Percentiles rank a stretch among this genome's conserved stretches.
phyloP scores from a whole-genome alignment of 2,113 vertebrate species.

The Gallinago undulata region DNA sequence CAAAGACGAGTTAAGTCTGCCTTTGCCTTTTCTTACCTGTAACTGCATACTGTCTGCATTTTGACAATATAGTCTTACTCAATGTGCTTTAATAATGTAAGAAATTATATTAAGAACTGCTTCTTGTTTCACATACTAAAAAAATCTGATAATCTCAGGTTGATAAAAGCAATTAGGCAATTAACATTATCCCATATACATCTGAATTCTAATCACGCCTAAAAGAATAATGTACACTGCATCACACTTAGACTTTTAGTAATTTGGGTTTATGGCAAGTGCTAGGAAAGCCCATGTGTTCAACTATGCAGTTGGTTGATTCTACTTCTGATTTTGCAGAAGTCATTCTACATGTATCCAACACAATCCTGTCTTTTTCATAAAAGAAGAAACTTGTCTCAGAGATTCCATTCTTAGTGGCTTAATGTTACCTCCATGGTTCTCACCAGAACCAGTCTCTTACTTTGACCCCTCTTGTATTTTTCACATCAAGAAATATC shows the following conservation, averaged over 20 bases:
- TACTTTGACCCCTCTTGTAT: background rate
- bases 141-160: background rate
- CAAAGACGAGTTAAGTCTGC: background rate
- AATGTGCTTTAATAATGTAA: background rate
- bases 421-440: background rate
- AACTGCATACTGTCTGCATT: background rate
- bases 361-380: background rate
- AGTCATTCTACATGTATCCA: background rate
- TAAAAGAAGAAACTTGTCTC: background rate
- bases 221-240: background rate
- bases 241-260: background rate
- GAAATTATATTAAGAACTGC: background rate
- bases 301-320: background rate
- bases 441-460: background rate
- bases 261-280: background rate
- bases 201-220: background rate
- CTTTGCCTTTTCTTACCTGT: background rate
- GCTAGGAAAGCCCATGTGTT: background rate
- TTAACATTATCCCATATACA: background rate
- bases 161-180: background rate
- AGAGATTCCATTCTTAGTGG: background rate
- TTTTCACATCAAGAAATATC: background rate
- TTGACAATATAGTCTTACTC: background rate
- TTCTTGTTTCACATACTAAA: background rate
- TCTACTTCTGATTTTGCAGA: background rate